A percentile compares a stretch with the other conserved stretches of the same genome.
Evolutionary conservation across 2,888 invertebrate genomes (phyloP).

Genomic region (Ophion slaviceki): DNA sequence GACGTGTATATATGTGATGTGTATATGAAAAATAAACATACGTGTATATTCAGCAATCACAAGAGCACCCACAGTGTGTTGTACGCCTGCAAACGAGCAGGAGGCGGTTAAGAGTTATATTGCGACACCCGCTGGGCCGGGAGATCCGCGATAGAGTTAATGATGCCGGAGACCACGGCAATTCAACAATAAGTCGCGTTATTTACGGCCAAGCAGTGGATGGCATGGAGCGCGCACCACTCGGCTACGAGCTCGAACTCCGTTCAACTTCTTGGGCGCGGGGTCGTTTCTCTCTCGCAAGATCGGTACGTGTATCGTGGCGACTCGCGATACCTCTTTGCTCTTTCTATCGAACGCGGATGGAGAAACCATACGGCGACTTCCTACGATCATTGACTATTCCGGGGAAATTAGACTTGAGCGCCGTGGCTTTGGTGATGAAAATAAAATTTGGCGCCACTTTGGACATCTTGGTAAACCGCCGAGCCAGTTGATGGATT

Average conservation of each 20-base stretch:
- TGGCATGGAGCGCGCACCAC: slow-evolving; percentile 39
- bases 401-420: no score
- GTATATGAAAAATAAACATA: slow-evolving; percentile 2
- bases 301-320: not conserved
- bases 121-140: slow-evolving; percentile 81
- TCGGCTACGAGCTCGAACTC: slow-evolving; percentile 19
- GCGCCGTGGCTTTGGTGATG: no score
- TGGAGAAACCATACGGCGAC: no score
- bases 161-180: slow-evolving; percentile 78
- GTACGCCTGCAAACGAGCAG: slow-evolving; percentile 55
- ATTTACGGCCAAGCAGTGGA: slow-evolving; percentile 75
- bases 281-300: slow-evolving; percentile 12
- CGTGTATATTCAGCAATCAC: slow-evolving; percentile 47
- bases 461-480: no score
- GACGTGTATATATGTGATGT: slow-evolving; percentile 6
- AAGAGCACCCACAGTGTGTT: slow-evolving; percentile 59
- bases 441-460: no score
- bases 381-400: no score
- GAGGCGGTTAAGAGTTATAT: slow-evolving; percentile 77
- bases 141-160: slow-evolving; percentile 82
- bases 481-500: no score
- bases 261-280: slow-evolving; percentile 21
- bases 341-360: not conserved
- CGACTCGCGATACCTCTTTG: slow-evolving; percentile 2
- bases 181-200: slow-evolving; percentile 81